Evolutionary conservation across 2,113 vertebrate genomes (phyloP).

Genomic region (Zosterops lateralis): DNA sequence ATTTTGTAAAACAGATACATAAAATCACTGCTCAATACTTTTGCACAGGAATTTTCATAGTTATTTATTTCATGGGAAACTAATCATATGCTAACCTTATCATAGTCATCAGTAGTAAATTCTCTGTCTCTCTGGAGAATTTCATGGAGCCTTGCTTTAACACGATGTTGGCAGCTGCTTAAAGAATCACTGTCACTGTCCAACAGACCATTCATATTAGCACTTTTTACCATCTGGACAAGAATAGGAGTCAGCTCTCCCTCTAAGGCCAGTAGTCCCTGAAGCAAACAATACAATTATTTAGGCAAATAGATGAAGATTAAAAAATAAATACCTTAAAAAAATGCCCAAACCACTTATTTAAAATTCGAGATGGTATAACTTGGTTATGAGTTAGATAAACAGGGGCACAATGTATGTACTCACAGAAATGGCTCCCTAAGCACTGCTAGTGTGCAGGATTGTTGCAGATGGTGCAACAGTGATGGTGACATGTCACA

Average conservation of each 20-base stretch:
- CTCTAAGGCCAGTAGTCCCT: constrained; percentile 87
- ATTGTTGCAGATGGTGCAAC: not conserved
- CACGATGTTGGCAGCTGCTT: constrained; percentile 87
- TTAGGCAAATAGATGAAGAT: not conserved
- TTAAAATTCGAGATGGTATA: not conserved
- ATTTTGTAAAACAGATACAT: not conserved
- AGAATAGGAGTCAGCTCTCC: constrained; percentile 90
- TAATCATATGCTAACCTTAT: constrained; percentile 77
- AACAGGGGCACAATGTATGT: not conserved
- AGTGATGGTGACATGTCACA: not conserved
- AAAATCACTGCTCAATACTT: not conserved
- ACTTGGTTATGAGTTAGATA: not conserved
- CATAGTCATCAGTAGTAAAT: constrained; percentile 83
- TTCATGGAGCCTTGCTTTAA: constrained; percentile 87
- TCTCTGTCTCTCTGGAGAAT: constrained; percentile 88
- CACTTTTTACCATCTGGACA: constrained; percentile 92
- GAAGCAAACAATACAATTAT: not conserved
- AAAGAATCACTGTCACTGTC: constrained; percentile 88
- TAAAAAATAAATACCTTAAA: not conserved
- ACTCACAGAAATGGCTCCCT: not conserved
- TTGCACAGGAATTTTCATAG: not conserved
- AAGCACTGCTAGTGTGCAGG: not conserved
- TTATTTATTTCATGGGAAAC: not conserved
- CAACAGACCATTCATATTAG: constrained; percentile 90
- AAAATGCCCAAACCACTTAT: not conserved